A percentile compares a stretch with the other conserved stretches of the same genome.
phyloP scores from a whole-genome alignment of 2,113 vertebrate species.

The Oncorhynchus masou region DNA sequence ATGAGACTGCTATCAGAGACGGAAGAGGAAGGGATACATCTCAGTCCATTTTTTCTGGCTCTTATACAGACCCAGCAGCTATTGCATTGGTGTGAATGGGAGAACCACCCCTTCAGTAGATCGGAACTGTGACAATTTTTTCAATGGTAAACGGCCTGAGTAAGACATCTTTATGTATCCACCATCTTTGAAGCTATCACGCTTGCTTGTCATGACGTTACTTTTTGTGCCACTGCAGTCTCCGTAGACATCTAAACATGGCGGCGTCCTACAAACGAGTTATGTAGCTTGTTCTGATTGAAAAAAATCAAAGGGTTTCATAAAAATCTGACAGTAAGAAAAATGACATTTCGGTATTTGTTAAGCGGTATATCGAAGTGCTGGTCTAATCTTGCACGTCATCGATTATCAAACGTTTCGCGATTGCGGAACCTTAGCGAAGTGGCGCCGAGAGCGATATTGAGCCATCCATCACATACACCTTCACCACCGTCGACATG shows the following conservation, averaged over 20 bases:
- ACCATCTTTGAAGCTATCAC: background rate
- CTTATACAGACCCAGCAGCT: too few species aligned
- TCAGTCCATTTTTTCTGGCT: too few species aligned
- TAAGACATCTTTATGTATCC: background rate
- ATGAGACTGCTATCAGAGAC: too few species aligned
- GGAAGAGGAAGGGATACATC: too few species aligned
- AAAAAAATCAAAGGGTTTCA: background rate
- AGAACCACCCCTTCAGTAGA: too few species aligned
- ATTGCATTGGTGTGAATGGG: too few species aligned
- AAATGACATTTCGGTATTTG: conserved; percentile 49
- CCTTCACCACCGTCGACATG: background rate
- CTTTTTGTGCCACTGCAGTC: background rate
- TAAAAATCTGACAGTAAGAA: background rate
- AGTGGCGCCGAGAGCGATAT: background rate
- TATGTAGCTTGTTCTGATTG: background rate
- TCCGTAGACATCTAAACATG: background rate
- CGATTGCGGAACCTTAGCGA: background rate
- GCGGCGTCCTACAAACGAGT: background rate
- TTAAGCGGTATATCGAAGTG: conserved; percentile 16
- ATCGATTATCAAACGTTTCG: conserved; percentile 5
- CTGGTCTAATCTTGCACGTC: conserved; percentile 22
- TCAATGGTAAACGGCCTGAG: too few species aligned
- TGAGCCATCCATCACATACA: background rate
- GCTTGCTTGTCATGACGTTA: background rate
- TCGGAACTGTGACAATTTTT: too few species aligned